phyloP scores from a whole-genome alignment of 2,113 vertebrate species.

The Accipiter virgatus region DNA sequence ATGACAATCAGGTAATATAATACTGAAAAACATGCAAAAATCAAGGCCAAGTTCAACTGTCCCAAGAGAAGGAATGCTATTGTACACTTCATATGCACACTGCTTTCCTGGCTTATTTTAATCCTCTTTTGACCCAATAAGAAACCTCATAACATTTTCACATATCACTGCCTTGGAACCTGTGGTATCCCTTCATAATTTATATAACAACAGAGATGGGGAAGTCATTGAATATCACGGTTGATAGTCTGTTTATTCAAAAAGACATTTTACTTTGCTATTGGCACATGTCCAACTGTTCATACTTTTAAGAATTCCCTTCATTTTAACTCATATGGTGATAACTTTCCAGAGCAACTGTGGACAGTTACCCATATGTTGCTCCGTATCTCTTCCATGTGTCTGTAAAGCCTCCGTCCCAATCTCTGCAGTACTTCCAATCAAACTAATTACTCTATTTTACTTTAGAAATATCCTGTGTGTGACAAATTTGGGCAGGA shows the following conservation, averaged over 20 bases:
- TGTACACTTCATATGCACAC: neutral
- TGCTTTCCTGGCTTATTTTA: neutral
- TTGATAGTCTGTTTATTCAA: neutral
- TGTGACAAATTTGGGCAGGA: neutral
- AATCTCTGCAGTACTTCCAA: neutral
- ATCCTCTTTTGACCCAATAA: neutral
- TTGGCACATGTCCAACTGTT: neutral
- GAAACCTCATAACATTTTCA: neutral
- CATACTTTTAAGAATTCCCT: neutral
- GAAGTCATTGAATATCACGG: neutral
- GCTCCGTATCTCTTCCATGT: accelerated
- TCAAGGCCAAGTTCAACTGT: neutral
- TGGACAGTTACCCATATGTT: neutral
- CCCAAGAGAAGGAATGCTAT: neutral
- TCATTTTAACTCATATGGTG: neutral
- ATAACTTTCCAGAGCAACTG: neutral
- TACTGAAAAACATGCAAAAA: neutral
- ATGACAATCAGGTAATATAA: neutral
- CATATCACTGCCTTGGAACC: neutral
- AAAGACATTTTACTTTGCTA: neutral
- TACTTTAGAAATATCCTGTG: neutral
- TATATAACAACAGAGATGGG: neutral
- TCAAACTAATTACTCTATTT: neutral
- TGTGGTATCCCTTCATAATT: neutral
- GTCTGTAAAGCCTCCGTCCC: neutral